Conservation (phyloP, 1,140 invertebrate species). For the Eciton burchellii region DNA sequence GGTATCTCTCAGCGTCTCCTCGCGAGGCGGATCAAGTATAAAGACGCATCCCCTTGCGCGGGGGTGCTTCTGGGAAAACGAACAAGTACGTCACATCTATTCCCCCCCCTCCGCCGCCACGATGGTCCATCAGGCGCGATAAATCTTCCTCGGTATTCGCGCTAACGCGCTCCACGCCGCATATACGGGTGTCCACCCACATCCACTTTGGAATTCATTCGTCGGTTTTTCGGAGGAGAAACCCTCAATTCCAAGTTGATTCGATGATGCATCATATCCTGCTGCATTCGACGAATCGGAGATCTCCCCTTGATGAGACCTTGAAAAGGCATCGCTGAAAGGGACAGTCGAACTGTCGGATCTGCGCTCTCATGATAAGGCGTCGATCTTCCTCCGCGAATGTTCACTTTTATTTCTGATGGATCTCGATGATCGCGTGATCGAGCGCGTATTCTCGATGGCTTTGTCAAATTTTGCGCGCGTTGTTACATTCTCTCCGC, state of each 20-base stretch:
- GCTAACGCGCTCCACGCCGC: constrained; percentile 14
- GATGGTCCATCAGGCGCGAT: constrained; percentile 16
- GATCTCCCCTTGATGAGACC: not conserved
- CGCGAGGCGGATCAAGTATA: not conserved
- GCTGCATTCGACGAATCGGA: not conserved
- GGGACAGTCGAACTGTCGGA: too few relatives aligned
- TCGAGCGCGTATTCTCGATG: not conserved
- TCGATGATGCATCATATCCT: not conserved
- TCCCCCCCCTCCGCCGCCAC: too few relatives aligned
- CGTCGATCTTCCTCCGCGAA: too few relatives aligned
- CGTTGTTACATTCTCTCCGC: constrained; percentile 3
- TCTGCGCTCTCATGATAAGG: too few relatives aligned
- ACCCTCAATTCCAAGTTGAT: constrained; percentile 14
- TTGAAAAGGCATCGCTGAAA: not conserved
- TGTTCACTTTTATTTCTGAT: not conserved
- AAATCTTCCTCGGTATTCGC: constrained; percentile 39
- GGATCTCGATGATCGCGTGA: not conserved
- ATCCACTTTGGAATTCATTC: not conserved
- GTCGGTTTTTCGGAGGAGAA: constrained; percentile 6
- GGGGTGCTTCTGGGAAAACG: constrained; percentile 20
- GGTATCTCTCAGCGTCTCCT: not conserved
- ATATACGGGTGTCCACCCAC: constrained; percentile 37
- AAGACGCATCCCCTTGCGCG: not conserved
- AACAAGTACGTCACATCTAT: not conserved
- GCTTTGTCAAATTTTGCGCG: not conserved